Evolutionary conservation across 2,888 invertebrate genomes (phyloP), one percentile per base, ranked within the genome.

Genomic region (Uropetala carovei): DNA sequence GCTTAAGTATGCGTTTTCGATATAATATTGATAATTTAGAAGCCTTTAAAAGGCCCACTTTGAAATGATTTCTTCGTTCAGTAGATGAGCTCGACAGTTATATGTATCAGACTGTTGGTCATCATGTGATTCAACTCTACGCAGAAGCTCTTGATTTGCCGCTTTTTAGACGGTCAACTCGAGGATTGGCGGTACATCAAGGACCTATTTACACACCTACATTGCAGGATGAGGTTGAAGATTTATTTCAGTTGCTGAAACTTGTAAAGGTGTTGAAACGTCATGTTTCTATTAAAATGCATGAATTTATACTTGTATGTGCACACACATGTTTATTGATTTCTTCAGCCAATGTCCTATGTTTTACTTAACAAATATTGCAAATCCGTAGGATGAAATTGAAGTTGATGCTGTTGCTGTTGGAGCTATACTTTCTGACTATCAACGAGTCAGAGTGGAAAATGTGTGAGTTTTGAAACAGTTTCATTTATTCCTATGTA

Each of bases 41-140:
- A 43, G 43, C 43, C 43, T 1, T 43, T 3, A 43, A 43, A 43
- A 43, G 43, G 43, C 43, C 43, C 3, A 43, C 3, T 43, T 43
- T 43, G 43, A 43, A 43, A 84, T 92, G 92, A 84, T 86, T 92
- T 59, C 81, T 64, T 92, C 93, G 93, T 92, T 93, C 95, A 95
- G 81, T 95, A 97, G 98, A 98, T 96, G 99, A 99, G 95, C 95
- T 99, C 94, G 99, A 99, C 95, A 99, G 99, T 94, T 99, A 98
- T 95, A 99, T 99, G 99, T 99, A 99, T 95, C 99, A 99, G 96
- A 99, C 99, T 92, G 99, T 99, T 92, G 99, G 99, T 0, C 98
- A 99, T 95, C 98, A 99, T 96, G 99, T 98, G 27, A 97, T 99
- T 93, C 97, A 97, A 93, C 96, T 98, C 93, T 98, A 99, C 95